A percentile compares a stretch with the other conserved stretches of the same genome.
Evolutionary conservation across 2,888 invertebrate genomes (phyloP).

Genomic region (Chymomyza caudatula): DNA sequence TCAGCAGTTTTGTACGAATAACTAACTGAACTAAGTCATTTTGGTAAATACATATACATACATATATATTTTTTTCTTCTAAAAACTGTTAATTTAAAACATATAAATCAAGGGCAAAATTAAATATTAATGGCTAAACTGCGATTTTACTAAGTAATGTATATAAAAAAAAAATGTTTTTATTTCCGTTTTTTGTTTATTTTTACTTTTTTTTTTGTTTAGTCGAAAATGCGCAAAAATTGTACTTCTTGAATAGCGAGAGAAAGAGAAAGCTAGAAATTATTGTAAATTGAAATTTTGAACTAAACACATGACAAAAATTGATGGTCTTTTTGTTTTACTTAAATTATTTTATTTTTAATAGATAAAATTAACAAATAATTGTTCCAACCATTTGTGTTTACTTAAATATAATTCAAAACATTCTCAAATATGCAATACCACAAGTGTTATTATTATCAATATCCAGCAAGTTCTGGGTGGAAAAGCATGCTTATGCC

Average conservation of each 20-base stretch:
- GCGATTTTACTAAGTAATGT: neutral
- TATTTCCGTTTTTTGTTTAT: too few species aligned
- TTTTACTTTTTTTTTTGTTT: neutral
- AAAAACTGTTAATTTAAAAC: neutral
- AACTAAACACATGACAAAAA: neutral
- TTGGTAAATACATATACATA: neutral
- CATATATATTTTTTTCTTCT: neutral
- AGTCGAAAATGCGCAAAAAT: neutral
- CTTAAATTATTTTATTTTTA: neutral
- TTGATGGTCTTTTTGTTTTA: neutral
- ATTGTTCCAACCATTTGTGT: neutral
- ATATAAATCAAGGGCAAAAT: neutral
- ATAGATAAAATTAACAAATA: neutral
- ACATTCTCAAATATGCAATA: neutral
- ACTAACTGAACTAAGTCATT: neutral
- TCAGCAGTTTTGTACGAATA: neutral
- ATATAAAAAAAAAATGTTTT: too few species aligned
- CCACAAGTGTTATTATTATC: neutral
- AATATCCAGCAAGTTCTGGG: too few species aligned
- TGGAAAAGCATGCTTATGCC: too few species aligned
- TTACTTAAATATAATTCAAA: neutral
- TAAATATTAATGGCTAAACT: neutral
- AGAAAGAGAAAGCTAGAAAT: neutral
- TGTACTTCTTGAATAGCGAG: neutral
- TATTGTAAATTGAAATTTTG: neutral